Conservation (phyloP, 1,140 invertebrate genomes). For the Aphis craccivora region DNA sequence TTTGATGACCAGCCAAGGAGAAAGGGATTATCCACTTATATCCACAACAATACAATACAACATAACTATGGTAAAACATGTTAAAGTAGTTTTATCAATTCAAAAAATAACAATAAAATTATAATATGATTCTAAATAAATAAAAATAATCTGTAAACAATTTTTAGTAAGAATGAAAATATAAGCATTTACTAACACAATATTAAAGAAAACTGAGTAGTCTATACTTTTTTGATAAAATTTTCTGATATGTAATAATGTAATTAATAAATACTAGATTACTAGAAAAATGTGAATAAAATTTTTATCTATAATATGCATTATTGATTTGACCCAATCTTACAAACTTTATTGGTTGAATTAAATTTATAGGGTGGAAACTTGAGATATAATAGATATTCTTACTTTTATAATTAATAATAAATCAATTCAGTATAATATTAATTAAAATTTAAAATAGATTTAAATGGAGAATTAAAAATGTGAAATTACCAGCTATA, state of each 20-base stretch:
- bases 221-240: neutral
- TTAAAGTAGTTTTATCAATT: neutral
- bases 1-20: too few species aligned
- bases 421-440: neutral
- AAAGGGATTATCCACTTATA: neutral
- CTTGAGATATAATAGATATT: neutral
- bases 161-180: neutral
- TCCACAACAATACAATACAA: neutral
- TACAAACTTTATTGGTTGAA: neutral
- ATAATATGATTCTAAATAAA: neutral
- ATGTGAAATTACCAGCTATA: neutral
- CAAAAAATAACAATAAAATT: neutral
- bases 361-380: neutral
- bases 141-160: neutral
- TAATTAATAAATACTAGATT: too few species aligned
- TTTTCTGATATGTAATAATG: neutral
- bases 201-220: neutral
- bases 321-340: neutral
- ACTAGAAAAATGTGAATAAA: too few species aligned
- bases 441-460: neutral
- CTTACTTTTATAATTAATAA: neutral
- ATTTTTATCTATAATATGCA: too few species aligned
- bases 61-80: neutral
- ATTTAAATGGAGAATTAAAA: too few species aligned
- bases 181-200: neutral